Evolutionary conservation across 2,888 invertebrate species (phyloP), one percentile per base, ranked within the genome.

Genomic region (Onthophagus sagittarius): DNA sequence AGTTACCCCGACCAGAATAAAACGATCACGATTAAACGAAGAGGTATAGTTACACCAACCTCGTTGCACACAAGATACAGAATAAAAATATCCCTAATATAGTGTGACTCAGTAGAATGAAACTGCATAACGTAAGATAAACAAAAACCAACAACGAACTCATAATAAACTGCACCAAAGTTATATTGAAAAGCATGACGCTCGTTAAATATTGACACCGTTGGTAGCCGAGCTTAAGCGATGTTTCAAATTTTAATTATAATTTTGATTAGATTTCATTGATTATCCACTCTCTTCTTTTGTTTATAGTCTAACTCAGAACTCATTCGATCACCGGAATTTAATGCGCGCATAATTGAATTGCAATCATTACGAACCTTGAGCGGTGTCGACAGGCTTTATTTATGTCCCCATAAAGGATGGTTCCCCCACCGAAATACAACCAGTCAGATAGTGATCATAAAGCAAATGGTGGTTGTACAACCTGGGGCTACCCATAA

Each of bases 1-100:
- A 65, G 64, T 63, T 72, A 67, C 33, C 53, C 72, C 63, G 72
- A 64, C 65, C 72, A 53, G 64, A 65, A 65, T 65, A 72, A 72
- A 72, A 72, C 72, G 72, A 72, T 33, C 65, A 33, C 33, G 39
- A 72, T 64, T 15, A 33, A 65, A 64, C 31, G 64, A 65, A 53
- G 39, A 53, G 39, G 39, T 53, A 53, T 11, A 53, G 39, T 53
- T 53, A 7, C 69, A 69, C 33, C 39, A 69, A 53, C 62, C 62
- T 70, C 70, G 53, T 53, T 53, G 62, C 15, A 53, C 39, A 70
- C 71, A 70, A 71, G 39, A 53, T 53, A 53, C 7, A 72, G 31
- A 74, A 75, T 71, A 72, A 74, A 76, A 76, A 64, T 71, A 69
- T 73, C 39, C 39, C 39, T 53, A 53, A 53, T 53, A 7, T 53